Percentiles rank a stretch among this genome's conserved stretches.
These are phyloP conservation scores for Mallotus villosus DNA, from an alignment of 2,797 vertebrate genomes.

Conservation along the genomic window DNA sequence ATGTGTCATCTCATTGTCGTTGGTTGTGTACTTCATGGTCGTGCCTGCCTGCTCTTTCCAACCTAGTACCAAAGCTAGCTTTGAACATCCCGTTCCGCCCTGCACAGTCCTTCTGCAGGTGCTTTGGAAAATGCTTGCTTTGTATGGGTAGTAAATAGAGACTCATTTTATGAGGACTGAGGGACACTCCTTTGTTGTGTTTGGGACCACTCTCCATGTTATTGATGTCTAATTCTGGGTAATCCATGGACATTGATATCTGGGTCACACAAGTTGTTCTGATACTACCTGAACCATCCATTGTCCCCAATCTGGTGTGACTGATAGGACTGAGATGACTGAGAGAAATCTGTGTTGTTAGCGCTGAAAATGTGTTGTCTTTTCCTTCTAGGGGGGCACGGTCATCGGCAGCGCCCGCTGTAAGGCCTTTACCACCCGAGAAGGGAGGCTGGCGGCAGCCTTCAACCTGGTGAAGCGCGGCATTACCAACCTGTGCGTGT, in stretches of 20 bases:
- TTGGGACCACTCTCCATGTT: not conserved
- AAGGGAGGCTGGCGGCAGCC: slow-evolving; percentile 83
- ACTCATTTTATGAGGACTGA: not conserved
- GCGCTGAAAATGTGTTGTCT: not conserved
- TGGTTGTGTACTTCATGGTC: not conserved
- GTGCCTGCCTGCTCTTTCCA: not conserved
- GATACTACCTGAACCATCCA: not conserved
- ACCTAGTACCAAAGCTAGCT: not conserved
- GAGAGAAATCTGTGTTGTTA: too few species aligned
- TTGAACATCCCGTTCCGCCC: not conserved
- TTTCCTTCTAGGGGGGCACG: slow-evolving; percentile 84
- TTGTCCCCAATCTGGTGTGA: not conserved
- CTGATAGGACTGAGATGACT: not conserved
- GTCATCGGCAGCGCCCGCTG: slow-evolving; percentile 94
- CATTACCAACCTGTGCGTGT: slow-evolving; percentile 95
- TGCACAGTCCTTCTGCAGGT: not conserved
- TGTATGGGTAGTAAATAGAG: not conserved
- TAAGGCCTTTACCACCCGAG: slow-evolving; percentile 85
- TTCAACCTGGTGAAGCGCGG: slow-evolving; percentile 88
- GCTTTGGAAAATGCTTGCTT: not conserved
- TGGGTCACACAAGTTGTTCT: not conserved
- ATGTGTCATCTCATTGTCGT: not conserved
- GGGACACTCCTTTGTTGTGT: not conserved
- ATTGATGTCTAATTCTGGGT: not conserved
- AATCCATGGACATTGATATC: not conserved